phyloP scores from a whole-genome alignment of 1,140 invertebrate species.

The Littorina saxatilis region DNA sequence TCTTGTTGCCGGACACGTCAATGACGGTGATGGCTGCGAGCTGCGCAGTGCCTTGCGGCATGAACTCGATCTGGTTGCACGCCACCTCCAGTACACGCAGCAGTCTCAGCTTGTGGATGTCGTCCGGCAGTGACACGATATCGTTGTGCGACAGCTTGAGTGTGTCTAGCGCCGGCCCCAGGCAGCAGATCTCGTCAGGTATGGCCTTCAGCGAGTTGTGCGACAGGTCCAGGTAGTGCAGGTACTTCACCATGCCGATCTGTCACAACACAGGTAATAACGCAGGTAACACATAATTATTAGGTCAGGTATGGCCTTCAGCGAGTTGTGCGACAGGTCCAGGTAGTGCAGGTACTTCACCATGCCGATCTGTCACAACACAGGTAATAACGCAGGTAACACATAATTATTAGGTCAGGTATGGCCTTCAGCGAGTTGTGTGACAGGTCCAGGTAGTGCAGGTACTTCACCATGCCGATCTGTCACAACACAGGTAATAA shows the following conservation, averaged over 20 bases:
- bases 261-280: too few relatives aligned
- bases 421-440: constrained; percentile 67
- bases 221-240: constrained; percentile 64
- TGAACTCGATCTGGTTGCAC: constrained; percentile 65
- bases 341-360: constrained; percentile 65
- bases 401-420: constrained; percentile 66
- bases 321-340: constrained; percentile 65
- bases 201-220: constrained; percentile 67
- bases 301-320: constrained; percentile 67
- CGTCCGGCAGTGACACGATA: constrained; percentile 64
- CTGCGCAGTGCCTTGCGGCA: constrained; percentile 62
- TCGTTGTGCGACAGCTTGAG: constrained; percentile 65
- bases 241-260: constrained; percentile 58
- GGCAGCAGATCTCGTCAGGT: constrained; percentile 70
- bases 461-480: constrained; percentile 58
- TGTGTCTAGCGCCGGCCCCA: constrained; percentile 62
- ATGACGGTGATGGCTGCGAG: constrained; percentile 53
- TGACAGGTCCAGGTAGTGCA: constrained; percentile 64
- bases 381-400: too few relatives aligned
- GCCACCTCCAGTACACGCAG: constrained; percentile 65
- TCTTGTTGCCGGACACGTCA: constrained; percentile 60
- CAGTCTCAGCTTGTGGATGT: constrained; percentile 61
- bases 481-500: too few relatives aligned
- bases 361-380: constrained; percentile 51
- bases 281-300: constrained; percentile 63